Conservation (phyloP, 2,888 invertebrate genomes). For the Ectemnius continuus region DNA sequence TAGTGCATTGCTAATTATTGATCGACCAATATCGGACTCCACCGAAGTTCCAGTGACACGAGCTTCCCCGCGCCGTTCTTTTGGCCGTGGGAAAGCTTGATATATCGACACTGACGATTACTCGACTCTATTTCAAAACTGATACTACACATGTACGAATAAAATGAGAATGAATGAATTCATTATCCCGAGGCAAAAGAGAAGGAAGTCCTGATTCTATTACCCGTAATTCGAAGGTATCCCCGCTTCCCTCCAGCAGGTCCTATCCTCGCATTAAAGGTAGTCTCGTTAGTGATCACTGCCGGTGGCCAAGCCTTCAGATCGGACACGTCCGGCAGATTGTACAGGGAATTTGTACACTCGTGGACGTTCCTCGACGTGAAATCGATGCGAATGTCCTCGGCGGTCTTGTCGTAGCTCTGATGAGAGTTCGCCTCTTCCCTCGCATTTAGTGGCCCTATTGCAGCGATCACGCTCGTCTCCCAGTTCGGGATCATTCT, state of each 20-base stretch:
- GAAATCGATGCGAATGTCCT: slow-evolving; percentile 89
- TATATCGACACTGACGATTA: neutral
- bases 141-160: no score
- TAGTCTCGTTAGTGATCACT: slow-evolving; percentile 80
- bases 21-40: neutral
- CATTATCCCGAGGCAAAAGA: neutral
- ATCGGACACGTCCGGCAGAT: slow-evolving; percentile 81
- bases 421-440: slow-evolving; percentile 92
- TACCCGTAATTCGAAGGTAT: slow-evolving; percentile 89
- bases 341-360: slow-evolving; percentile 85
- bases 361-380: slow-evolving; percentile 84
- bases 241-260: slow-evolving; percentile 91
- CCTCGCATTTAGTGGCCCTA: slow-evolving; percentile 88
- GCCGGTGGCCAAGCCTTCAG: slow-evolving; percentile 85
- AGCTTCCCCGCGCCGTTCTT: no score
- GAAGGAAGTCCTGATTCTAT: slow-evolving; percentile 13
- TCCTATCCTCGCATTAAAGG: slow-evolving; percentile 88
- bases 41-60: no score
- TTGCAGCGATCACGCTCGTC: slow-evolving; percentile 91
- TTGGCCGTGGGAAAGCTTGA: neutral
- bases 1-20: neutral
- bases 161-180: neutral
- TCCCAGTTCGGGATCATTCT: slow-evolving; percentile 84
- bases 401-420: slow-evolving; percentile 84
- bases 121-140: no score